A percentile compares a stretch with the other conserved stretches of the same genome.
Conservation (phyloP, 1,140 invertebrate species). For the Drosophila eugracilis region DNA sequence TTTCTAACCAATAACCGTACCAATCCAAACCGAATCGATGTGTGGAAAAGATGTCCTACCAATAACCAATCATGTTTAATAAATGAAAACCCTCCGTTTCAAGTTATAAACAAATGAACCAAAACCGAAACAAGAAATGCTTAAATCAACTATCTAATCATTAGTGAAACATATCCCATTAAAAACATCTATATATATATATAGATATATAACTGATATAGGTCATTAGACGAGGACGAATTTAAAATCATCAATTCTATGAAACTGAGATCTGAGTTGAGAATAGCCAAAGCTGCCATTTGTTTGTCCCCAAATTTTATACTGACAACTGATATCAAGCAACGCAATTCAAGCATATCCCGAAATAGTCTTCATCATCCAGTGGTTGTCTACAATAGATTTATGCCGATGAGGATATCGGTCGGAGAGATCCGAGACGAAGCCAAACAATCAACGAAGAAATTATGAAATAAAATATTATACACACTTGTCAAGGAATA, state of each 20-base stretch:
- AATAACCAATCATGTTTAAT: slow-evolving; percentile 69
- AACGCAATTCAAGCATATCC: slow-evolving; percentile 81
- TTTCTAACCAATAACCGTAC: slow-evolving; percentile 58
- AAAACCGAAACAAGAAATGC: slow-evolving; percentile 61
- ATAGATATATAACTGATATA: slow-evolving; percentile 19
- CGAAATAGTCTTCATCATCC: slow-evolving; percentile 79
- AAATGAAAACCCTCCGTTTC: slow-evolving; percentile 76
- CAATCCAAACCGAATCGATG: slow-evolving; percentile 22
- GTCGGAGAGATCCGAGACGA: slow-evolving; percentile 13
- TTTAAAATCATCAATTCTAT: slow-evolving; percentile 30
- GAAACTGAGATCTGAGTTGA: slow-evolving; percentile 42
- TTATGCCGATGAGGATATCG: slow-evolving; percentile 12
- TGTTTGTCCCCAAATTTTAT: slow-evolving; percentile 50
- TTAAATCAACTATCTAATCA: slow-evolving; percentile 50
- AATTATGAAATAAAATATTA: slow-evolving; percentile 54
- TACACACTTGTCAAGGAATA: slow-evolving; percentile 54
- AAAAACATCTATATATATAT: slow-evolving; percentile 46
- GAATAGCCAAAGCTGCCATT: slow-evolving; percentile 70
- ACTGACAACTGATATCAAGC: slow-evolving; percentile 37
- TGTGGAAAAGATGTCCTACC: slow-evolving; percentile 61
- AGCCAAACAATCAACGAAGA: slow-evolving; percentile 80
- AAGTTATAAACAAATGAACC: slow-evolving; percentile 81
- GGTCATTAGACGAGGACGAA: slow-evolving; percentile 48
- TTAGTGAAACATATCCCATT: slow-evolving; percentile 55
- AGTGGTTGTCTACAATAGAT: slow-evolving; percentile 76